phyloP scores from a whole-genome alignment of 1,140 invertebrate species.

The Carposina sasakii region DNA sequence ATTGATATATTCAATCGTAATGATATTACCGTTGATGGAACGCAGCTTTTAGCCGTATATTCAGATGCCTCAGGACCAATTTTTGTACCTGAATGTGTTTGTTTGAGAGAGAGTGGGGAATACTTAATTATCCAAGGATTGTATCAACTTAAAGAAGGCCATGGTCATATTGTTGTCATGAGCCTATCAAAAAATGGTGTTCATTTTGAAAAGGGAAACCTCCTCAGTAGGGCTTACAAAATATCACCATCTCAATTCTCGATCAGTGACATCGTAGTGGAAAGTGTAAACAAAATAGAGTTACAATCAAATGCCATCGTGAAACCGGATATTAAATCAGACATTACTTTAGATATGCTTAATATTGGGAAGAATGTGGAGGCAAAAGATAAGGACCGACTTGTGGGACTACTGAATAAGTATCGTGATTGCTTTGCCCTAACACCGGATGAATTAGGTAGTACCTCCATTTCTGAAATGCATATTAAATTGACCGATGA shows the following conservation, averaged over 20 bases:
- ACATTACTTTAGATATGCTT: slow-evolving; percentile 4
- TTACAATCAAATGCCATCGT: no score
- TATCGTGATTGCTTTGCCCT: slow-evolving; percentile 11
- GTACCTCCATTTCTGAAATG: slow-evolving; percentile 6
- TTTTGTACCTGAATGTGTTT: slow-evolving; percentile 6
- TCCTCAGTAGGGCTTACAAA: no score
- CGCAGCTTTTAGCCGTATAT: slow-evolving; percentile 6
- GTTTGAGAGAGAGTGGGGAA: not conserved
- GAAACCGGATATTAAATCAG: not conserved
- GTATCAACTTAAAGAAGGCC: slow-evolving; percentile 1
- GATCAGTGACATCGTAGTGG: no score
- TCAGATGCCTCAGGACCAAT: not conserved
- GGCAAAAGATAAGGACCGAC: not conserved
- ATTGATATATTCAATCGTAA: no score
- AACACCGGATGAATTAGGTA: not conserved
- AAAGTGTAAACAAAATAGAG: no score
- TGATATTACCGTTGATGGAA: no score
- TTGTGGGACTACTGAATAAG: slow-evolving; percentile 2
- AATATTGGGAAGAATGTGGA: not conserved
- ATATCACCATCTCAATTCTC: no score
- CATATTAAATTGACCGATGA: slow-evolving; percentile 3
- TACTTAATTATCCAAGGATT: slow-evolving; percentile 7
- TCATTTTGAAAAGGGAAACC: not conserved
- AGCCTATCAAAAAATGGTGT: not conserved
- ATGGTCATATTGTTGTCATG: not conserved